Percentiles rank a stretch among this genome's conserved stretches.
phyloP scores from a whole-genome alignment of 1,140 invertebrate genomes.

The Drosophila setifemur region DNA sequence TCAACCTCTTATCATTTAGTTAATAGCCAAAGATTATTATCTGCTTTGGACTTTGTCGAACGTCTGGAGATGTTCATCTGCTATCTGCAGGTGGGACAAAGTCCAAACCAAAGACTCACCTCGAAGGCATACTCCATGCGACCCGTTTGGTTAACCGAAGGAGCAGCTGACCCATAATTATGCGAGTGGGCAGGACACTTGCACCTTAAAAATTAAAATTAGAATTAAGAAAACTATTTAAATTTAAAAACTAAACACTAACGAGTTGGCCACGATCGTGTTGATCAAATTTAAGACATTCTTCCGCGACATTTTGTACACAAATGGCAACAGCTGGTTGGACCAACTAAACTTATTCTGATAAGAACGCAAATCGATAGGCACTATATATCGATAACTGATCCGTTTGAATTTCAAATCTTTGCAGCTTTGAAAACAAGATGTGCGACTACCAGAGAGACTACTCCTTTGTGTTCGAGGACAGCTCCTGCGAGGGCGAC shows the following conservation, averaged over 20 bases:
- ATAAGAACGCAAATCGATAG: constrained; percentile 38
- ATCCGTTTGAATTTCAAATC: constrained; percentile 5
- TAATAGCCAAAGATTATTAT: not conserved
- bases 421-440: constrained; percentile 19
- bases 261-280: constrained; percentile 67
- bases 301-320: constrained; percentile 60
- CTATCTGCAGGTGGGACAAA: constrained; percentile 12
- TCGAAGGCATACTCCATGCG: constrained; percentile 83
- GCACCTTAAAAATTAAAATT: constrained; percentile 47
- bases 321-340: constrained; percentile 23
- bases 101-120: constrained; percentile 34
- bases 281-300: constrained; percentile 74
- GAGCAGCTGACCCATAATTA: constrained; percentile 64
- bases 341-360: not conserved
- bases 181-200: constrained; percentile 76
- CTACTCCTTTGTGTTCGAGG: constrained; percentile 64
- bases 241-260: constrained; percentile 20
- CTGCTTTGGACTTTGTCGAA: constrained; percentile 38
- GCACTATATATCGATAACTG: not conserved
- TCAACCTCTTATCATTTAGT: too few relatives aligned
- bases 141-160: constrained; percentile 49
- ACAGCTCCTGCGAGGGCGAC: constrained; percentile 49
- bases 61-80: not conserved
- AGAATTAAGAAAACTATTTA: not conserved
- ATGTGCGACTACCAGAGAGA: constrained; percentile 68